phyloP scores from a whole-genome alignment of 1,140 invertebrate species.

The Caenorhabditis inopinata region DNA sequence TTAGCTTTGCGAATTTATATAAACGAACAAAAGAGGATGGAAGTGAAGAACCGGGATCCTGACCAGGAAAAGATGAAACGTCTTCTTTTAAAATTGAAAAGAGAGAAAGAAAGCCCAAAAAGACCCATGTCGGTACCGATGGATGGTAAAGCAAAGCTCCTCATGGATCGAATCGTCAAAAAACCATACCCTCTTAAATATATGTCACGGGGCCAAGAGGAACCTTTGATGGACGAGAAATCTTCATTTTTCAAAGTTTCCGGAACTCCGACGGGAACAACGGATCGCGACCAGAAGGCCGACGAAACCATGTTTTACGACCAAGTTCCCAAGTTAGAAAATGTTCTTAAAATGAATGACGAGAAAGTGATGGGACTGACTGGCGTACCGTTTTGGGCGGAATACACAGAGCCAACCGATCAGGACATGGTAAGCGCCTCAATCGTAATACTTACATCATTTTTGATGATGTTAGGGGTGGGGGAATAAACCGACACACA shows the following conservation, averaged over 20 bases:
- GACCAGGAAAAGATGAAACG: not conserved
- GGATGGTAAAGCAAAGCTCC: not conserved
- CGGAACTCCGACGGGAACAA: not conserved
- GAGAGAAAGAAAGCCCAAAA: not conserved
- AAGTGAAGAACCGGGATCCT: not conserved
- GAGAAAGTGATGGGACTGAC: not conserved
- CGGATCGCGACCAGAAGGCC: not conserved
- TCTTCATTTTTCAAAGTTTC: not conserved
- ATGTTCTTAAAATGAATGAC: not conserved
- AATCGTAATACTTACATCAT: too few relatives aligned
- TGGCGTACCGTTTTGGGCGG: not conserved
- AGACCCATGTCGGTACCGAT: not conserved
- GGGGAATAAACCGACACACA: too few relatives aligned
- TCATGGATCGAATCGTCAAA: constrained; percentile 1
- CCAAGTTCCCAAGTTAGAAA: not conserved
- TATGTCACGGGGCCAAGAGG: not conserved
- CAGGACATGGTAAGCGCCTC: not conserved
- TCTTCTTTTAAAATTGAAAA: not conserved
- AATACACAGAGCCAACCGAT: not conserved
- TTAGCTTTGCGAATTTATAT: too few relatives aligned
- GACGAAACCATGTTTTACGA: not conserved
- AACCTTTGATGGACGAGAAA: not conserved
- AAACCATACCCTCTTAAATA: not conserved
- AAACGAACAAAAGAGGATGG: not conserved
- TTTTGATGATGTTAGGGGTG: too few relatives aligned